Evolutionary conservation across 2,888 invertebrate genomes (phyloP), one percentile per base, ranked within the genome.

Genomic region (Mactromeris polynyma): DNA sequence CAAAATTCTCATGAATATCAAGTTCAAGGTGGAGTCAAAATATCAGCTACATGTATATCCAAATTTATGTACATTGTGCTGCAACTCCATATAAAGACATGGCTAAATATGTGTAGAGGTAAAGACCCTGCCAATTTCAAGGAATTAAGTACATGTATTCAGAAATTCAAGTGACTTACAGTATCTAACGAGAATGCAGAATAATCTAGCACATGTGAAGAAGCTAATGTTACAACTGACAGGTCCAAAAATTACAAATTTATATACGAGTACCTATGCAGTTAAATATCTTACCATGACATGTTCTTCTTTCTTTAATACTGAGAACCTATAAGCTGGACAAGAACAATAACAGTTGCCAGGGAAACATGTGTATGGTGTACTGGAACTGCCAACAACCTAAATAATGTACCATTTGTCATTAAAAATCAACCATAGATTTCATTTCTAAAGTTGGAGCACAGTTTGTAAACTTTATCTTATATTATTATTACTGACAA

Each of bases 351-450:
- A 95, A 14, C 87, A 87, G 54, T 91, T 91, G 46, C 93, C 90
- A 0, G 90, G 87, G 26, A 95, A 93, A 89, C 95, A 96, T 11
- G 92, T 94, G 85, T 95, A 95, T 9, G 95, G 95, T 38, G 94
- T 94, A 9, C 95, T 95, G 21, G 95, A 95, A 54, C 94, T 94
- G 17, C 95, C 95, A 82, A 95, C 86, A 4, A 96, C 95, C 96
- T 95, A 90, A 9, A 88, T 64, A 14, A 58, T 58, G n/a, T 14
- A 58, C n/a, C 21, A 6, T 26, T 2, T 26, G 26, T n/a, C 26
- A 64, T n/a, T 64, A n/a, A 64, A 64, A 64, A 64, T 64, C 26
- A 21, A 58, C 6, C 21, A n/a, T 14, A 21, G 6, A 58, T 58
- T n/a, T 58, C 11, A 58, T 26, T n/a, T n/a, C 3, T 58, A n/a